Evolutionary conservation across 2,797 vertebrate species (phyloP).

Genomic region (Apogon talboti): DNA sequence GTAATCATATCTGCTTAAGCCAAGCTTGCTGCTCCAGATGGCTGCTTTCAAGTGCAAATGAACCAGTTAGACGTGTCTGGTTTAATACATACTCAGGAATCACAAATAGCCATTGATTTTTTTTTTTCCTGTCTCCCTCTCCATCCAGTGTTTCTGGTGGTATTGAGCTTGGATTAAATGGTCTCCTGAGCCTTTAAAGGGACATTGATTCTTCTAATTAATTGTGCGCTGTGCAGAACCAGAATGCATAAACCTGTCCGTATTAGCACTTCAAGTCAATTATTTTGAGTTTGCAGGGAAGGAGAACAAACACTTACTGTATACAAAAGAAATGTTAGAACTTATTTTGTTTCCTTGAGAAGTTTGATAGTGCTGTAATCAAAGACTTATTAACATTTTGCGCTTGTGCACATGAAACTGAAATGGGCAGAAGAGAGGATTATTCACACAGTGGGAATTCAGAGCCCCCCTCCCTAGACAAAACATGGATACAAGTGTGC

Average conservation of each 20-base stretch:
- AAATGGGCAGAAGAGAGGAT: constrained; percentile 79
- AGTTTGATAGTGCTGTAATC: constrained; percentile 82
- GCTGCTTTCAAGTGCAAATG: constrained; percentile 99
- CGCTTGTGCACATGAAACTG: constrained; percentile 70
- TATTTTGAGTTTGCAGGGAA: constrained; percentile 89
- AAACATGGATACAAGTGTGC: constrained; percentile 52
- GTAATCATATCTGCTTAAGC: constrained; percentile 99
- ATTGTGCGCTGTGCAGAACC: constrained; percentile 92
- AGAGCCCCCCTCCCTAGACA: constrained; percentile 69
- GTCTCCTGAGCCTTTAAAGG: constrained; percentile 99
- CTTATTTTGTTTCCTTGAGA: constrained; percentile 83
- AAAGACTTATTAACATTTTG: constrained; percentile 80
- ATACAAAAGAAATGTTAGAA: constrained; percentile 83
- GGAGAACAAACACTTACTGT: constrained; percentile 83
- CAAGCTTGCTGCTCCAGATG: constrained; percentile 99
- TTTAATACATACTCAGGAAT: constrained; percentile 99
- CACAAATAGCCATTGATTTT: constrained; percentile 99
- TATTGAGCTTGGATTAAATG: constrained; percentile 99
- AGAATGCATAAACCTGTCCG: constrained; percentile 90
- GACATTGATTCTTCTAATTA: constrained; percentile 99
- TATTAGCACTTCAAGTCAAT: constrained; percentile 91
- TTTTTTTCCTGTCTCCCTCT: constrained; percentile 86
- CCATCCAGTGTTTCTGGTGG: constrained; percentile 98
- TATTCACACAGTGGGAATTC: constrained; percentile 79
- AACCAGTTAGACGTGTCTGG: constrained; percentile 99